Evolutionary conservation across 2,797 vertebrate genomes (phyloP), one percentile per base, ranked within the genome.

Genomic region (Eidolon dupreanum): DNA sequence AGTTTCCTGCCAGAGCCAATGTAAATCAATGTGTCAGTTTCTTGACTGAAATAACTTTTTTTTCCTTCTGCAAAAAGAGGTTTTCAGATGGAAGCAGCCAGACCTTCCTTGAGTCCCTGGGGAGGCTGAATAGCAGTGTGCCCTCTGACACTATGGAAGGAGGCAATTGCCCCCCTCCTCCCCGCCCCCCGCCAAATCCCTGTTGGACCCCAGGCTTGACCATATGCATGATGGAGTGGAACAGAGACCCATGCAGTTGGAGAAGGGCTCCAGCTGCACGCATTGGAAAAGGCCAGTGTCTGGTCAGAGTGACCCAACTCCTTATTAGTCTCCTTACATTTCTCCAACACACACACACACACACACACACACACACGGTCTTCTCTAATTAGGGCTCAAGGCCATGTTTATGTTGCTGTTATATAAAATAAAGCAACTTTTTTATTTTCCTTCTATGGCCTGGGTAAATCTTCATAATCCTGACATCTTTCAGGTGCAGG

Each of bases 21-120:
- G 84, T 82, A 89, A 95, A 95, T 96, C 95, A 87, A 65, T 28
- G 49, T 83, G 85, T 96, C 88, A 74, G 59, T 77, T 95, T 97
- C 88, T 83, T 63, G 16, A 97, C 82, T 92, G 68, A 94, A 93
- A 88, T 88, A 74, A 87, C 53, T 74, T 74, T 63, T 55, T 61
- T 53, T 16, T 11, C 43, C 53, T 94, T 86, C 49, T 93, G 84
- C 49, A 57, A 65, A 94, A 92, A 81, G 17, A 87, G 26, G n/a
- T 93, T 97, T 97, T 93, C 92, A 51, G 66, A 63, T 86, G 36
- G 41, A 89, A n/a, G 95, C 36, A 61, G 36, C 16, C 28, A 31
- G 51, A 33, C 26, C 55, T 22, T 91, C 61, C 49, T 38, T 28
- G 24, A 38, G 70, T 36, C 91, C 41, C 70, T 9, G 6, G 94